These are phyloP conservation scores for Thelaira solivaga DNA, from an alignment of 2,888 invertebrate species.

Conservation along the genomic window DNA sequence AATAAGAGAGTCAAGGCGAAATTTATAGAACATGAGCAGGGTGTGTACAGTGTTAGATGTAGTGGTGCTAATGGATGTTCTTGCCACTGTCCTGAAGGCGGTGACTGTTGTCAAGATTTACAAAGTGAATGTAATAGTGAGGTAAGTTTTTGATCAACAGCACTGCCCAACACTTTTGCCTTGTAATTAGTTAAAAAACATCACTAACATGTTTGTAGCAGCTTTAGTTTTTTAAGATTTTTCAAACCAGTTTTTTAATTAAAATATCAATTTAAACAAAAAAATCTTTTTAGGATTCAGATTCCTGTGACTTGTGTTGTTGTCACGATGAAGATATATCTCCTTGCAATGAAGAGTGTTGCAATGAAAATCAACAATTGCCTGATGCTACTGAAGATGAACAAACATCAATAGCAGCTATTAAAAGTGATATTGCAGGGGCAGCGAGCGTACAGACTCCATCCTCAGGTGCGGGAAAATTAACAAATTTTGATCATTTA, in stretches of 20 bases:
- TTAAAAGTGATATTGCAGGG: not conserved
- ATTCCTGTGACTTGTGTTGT: slow-evolving; percentile 76
- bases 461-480: slow-evolving; percentile 58
- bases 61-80: slow-evolving; percentile 67
- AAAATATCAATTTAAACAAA: not conserved
- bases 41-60: slow-evolving; percentile 63
- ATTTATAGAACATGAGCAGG: slow-evolving; percentile 72
- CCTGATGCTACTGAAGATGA: slow-evolving; percentile 63
- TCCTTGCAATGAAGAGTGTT: slow-evolving; percentile 71
- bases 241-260: no score
- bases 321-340: slow-evolving; percentile 67
- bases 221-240: no score
- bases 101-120: slow-evolving; percentile 67
- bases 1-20: slow-evolving; percentile 85
- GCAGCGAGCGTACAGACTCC: slow-evolving; percentile 19
- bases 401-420: not conserved
- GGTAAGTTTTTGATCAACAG: slow-evolving; percentile 68
- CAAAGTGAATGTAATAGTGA: slow-evolving; percentile 70
- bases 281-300: slow-evolving; percentile 70
- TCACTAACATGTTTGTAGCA: no score
- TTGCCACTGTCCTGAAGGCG: slow-evolving; percentile 67
- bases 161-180: no score
- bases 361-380: slow-evolving; percentile 62
- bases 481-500: slow-evolving; percentile 82
- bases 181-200: no score